Evolutionary conservation across 2,888 invertebrate genomes (phyloP).

Genomic region (Aproaerema taeniolella): DNA sequence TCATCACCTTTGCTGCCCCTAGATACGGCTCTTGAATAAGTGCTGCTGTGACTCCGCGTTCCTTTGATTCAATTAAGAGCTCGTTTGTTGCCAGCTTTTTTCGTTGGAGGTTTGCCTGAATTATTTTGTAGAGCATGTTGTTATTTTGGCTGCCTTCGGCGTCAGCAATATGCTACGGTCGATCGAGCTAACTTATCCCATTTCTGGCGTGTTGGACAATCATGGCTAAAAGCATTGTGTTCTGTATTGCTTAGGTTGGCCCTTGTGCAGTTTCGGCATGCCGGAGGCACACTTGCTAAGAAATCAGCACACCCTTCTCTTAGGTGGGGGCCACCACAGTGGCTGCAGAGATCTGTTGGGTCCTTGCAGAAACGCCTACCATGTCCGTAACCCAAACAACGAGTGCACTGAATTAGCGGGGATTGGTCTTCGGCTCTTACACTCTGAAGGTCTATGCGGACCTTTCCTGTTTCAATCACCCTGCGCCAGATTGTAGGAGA

Average conservation of each 20-base stretch:
- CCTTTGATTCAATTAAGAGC: slow-evolving; percentile 2
- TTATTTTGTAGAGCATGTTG: neutral
- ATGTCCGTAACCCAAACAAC: slow-evolving; percentile 5
- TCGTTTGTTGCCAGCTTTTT: slow-evolving; percentile 10
- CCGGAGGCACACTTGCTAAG: neutral
- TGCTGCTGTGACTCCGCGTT: slow-evolving; percentile 3
- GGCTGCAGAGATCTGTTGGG: neutral
- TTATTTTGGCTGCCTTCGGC: neutral
- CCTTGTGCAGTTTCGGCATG: slow-evolving; percentile 14
- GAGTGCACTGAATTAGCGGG: slow-evolving; percentile 1
- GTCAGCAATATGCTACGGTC: slow-evolving; percentile 17
- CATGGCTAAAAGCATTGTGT: slow-evolving; percentile 16
- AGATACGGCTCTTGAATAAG: slow-evolving; percentile 13
- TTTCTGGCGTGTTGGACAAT: slow-evolving; percentile 11
- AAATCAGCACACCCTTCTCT: neutral
- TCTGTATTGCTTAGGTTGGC: neutral
- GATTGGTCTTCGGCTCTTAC: neutral
- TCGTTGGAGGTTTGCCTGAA: slow-evolving; percentile 12
- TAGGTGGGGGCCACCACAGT: slow-evolving; percentile 1
- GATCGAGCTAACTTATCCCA: slow-evolving; percentile 16
- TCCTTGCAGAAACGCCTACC: neutral
- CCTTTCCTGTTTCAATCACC: neutral
- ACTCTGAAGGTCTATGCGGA: neutral
- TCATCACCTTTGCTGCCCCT: neutral
- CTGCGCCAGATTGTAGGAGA: neutral